Base-by-base conservation (phyloP, 2,797 vertebrate genomes). In the Malurus leucopterus region DNA sequence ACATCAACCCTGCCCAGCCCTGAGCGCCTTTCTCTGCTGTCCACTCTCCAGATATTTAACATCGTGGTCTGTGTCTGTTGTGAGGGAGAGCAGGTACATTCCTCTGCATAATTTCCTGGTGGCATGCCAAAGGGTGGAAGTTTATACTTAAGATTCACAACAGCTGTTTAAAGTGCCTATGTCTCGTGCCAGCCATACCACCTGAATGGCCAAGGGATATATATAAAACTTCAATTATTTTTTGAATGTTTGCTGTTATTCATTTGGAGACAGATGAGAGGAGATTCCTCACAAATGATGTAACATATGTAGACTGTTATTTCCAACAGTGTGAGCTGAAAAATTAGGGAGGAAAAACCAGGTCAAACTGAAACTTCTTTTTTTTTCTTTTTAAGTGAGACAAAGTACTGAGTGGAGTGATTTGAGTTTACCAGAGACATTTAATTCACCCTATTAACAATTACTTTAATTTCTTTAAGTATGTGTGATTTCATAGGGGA, bases 171-270 rank as follows among this genome's bases (percentile, higher is more conserved):
- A 94, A 93, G 88, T 84, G 90, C 93, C 51, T 73, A 1, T 34
- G 91, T 90, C 93, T 86, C n/a, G 41, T 95, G 92, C 93, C 95
- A 95, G 93, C 95, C 81, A 34, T 95, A 95, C 93, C 93, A 95
- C 93, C 93, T 95, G 93, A 95, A 95, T 95, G 93, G 91, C 95
- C 93, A 95, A 92, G 84, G 95, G 95, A 95, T 94, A 95, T 94
- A 94, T 94, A 92, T 94, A 95, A 95, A 95, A 94, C 95, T 94
- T 95, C 88, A 95, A 95, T 95, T 92, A 92, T 92, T 91, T 92
- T 92, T 87, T 91, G 84, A 81, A 90, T 79, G 80, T 95, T 94
- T 93, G 93, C 94, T 95, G 88, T 95, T 95, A 94, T 76, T 95
- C 88, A 61, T 95, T 95, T 94, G 94, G 95, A 95, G 93, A 88